Evolutionary conservation across 2,888 invertebrate species (phyloP).

Genomic region (Agrotis exclamationis): DNA sequence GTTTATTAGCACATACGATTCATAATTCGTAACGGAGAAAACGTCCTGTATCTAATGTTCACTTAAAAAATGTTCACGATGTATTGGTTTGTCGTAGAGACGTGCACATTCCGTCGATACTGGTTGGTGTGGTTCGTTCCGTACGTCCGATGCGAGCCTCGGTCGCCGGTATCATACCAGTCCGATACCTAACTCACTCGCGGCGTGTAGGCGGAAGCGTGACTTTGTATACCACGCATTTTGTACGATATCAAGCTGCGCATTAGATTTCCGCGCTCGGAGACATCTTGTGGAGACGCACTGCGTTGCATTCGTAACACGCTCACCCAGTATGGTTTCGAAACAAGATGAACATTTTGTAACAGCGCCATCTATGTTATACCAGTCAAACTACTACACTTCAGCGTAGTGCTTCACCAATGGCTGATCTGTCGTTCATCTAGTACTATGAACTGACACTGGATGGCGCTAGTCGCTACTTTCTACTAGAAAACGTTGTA

Average conservation of each 20-base stretch:
- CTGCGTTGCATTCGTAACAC: background rate
- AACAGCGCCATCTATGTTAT: slow-evolving; percentile 39
- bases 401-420: background rate
- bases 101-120: slow-evolving; percentile 62
- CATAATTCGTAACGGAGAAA: slow-evolving; percentile 48
- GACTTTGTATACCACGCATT: slow-evolving; percentile 60
- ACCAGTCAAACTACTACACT: background rate
- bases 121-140: slow-evolving; percentile 27
- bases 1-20: slow-evolving; percentile 55
- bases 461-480: slow-evolving; percentile 1
- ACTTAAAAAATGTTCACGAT: slow-evolving; percentile 58
- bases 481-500: slow-evolving; percentile 1
- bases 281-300: slow-evolving; percentile 46
- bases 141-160: slow-evolving; percentile 65
- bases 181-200: slow-evolving; percentile 54
- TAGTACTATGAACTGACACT: background rate
- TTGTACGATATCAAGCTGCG: slow-evolving; percentile 55
- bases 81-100: slow-evolving; percentile 34
- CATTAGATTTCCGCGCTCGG: slow-evolving; percentile 38
- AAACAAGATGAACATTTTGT: background rate
- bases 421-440: background rate
- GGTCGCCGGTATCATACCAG: slow-evolving; percentile 64
- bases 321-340: background rate
- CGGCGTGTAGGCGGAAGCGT: slow-evolving; percentile 67
- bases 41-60: slow-evolving; percentile 46